Conservation (phyloP, 2,888 invertebrate genomes). For the Dryobotodes eremita region DNA sequence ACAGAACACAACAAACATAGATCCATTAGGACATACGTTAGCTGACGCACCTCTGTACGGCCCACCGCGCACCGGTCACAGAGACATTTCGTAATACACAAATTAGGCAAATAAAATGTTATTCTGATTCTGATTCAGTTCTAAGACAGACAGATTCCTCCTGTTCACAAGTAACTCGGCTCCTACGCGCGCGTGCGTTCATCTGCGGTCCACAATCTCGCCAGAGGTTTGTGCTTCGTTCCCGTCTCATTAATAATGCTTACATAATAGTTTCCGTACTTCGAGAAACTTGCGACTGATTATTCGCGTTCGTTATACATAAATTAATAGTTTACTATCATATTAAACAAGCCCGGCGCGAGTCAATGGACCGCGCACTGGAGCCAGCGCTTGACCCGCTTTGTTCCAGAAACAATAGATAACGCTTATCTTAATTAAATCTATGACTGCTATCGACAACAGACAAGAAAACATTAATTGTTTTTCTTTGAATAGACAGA, state of each 20-base stretch:
- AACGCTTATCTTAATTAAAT: conserved; percentile 47
- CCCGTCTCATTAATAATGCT: conserved; percentile 2
- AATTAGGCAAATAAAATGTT: not conserved
- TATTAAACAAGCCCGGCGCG: not conserved
- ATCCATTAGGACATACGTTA: conserved; percentile 21
- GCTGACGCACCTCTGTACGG: conserved; percentile 10
- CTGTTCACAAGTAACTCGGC: not conserved
- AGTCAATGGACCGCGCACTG: not conserved
- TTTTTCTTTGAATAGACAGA: not conserved
- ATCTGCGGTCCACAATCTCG: not conserved
- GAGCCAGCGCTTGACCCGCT: conserved; percentile 12
- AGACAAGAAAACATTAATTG: conserved; percentile 34
- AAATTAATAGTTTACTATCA: conserved; percentile 8
- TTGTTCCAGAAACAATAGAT: conserved; percentile 39
- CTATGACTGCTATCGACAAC: conserved; percentile 32
- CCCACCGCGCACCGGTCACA: not conserved
- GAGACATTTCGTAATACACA: too few species aligned
- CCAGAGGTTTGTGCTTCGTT: not conserved
- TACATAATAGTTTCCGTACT: not conserved
- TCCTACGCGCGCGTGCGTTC: not conserved
- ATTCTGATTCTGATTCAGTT: not conserved
- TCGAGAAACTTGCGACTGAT: conserved; percentile 10
- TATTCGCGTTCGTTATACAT: conserved; percentile 3
- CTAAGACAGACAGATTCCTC: too few species aligned
- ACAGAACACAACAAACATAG: not conserved